A percentile compares a stretch with the other conserved stretches of the same genome.
phyloP scores from a whole-genome alignment of 2,888 invertebrate species.

The Dermolepida albohirtum region DNA sequence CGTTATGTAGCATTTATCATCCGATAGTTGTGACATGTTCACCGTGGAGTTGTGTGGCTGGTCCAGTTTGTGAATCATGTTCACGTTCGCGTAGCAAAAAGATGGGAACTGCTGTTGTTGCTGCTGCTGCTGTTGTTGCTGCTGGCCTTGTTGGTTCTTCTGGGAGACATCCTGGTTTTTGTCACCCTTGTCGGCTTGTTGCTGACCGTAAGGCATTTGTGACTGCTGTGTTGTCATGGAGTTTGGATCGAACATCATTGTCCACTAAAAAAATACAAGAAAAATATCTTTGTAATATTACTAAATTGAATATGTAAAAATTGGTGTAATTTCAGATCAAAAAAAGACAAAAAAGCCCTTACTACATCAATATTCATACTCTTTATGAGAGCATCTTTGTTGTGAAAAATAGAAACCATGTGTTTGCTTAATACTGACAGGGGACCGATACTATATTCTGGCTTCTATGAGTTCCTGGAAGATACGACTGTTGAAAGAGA shows the following conservation, averaged over 20 bases:
- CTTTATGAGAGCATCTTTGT: no score
- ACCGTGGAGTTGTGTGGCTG: constrained; percentile 68
- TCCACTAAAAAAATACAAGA: constrained; percentile 9
- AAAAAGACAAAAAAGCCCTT: no score
- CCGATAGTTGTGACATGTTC: constrained; percentile 77
- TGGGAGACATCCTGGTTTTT: constrained; percentile 41
- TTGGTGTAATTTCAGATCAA: no score
- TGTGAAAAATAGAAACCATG: no score
- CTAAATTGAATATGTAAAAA: no score
- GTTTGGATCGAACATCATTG: constrained; percentile 64
- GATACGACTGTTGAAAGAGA: no score
- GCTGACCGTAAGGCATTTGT: constrained; percentile 60
- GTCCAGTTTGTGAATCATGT: constrained; percentile 74
- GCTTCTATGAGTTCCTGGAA: no score
- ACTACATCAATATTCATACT: no score
- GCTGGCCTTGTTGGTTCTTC: constrained; percentile 51
- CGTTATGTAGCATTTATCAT: constrained; percentile 81
- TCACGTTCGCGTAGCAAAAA: constrained; percentile 77
- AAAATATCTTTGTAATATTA: no score
- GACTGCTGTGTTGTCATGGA: constrained; percentile 63
- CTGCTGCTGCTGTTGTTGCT: constrained; percentile 56
- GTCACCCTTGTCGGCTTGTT: constrained; percentile 42
- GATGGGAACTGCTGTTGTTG: constrained; percentile 70
- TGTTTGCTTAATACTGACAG: no score
- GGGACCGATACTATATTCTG: no score